Evolutionary conservation across 2,113 vertebrate genomes (phyloP), one percentile per base, ranked within the genome.

Genomic region (Seriola rivoliana): DNA sequence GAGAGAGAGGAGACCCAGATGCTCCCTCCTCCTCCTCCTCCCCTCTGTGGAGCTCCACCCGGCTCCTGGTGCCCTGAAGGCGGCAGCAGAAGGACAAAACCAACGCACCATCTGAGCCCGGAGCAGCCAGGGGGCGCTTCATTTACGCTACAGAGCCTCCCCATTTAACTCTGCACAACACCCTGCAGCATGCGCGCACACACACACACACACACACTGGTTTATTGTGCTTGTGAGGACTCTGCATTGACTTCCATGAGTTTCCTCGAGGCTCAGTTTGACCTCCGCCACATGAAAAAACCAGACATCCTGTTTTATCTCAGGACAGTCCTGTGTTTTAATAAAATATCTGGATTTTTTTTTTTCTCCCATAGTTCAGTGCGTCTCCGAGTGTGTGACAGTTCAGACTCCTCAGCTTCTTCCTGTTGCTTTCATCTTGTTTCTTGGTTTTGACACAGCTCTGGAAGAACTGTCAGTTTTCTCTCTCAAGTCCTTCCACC

Each of bases 61-160:
- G 80, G 69, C 73, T 84, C 67, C 40, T 29, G n/a, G 14, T 67
- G 81, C 85, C 91, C 83, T 21, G 66, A 55, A 88, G 89, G 89
- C 71, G 1, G 64, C 81, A 80, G 88, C 91, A 92, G 80, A 88
- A 75, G 82, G 84, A 78, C 75, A 17, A 90, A 88, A 19, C 69
- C 68, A 89, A 87, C 29, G n/a, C 71, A 80, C 91, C 91, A 91
- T 91, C 66, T 91, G 91, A 92, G 65, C 88, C 82, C 46, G 0
- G 46, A 84, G 75, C 60, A 70, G 84, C 85, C 78, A 11, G 82
- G 67, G 59, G 89, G 62, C 44, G 29, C 71, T 84, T 91, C 86
- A 82, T 90, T 91, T 79, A 88, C 71, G 84, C 91, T 84, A 80
- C 86, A 91, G 88, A 88, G 85, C 85, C 34, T 88, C 87, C 75